A percentile compares a stretch with the other conserved stretches of the same genome.
Conservation (phyloP, 2,888 invertebrate genomes). For the Drosophila engyochracea region DNA sequence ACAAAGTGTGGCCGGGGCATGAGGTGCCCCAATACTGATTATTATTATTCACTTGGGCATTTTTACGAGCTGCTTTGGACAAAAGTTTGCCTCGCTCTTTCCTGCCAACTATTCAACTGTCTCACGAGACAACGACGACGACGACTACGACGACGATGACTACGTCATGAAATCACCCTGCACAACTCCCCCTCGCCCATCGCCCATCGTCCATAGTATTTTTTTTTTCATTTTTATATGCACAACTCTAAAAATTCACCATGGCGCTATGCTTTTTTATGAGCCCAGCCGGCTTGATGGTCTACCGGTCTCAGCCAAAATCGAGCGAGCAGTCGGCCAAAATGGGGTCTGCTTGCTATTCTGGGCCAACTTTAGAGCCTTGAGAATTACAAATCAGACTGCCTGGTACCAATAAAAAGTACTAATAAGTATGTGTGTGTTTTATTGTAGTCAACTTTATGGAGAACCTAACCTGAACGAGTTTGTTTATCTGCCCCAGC, state of each 20-base stretch:
- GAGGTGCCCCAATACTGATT: slow-evolving; percentile 69
- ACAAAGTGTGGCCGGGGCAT: neutral
- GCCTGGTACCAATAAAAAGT: slow-evolving; percentile 75
- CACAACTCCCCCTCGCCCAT: slow-evolving; percentile 4
- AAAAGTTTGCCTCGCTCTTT: slow-evolving; percentile 68
- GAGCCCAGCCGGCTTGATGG: slow-evolving; percentile 66
- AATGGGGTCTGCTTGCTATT: slow-evolving; percentile 22
- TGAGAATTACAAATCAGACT: slow-evolving; percentile 81
- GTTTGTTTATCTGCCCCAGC: slow-evolving; percentile 19
- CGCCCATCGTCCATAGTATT: slow-evolving; percentile 12
- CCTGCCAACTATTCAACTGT: slow-evolving; percentile 62
- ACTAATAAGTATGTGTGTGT: slow-evolving; percentile 75
- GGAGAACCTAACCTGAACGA: slow-evolving; percentile 46
- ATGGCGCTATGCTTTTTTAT: slow-evolving; percentile 65
- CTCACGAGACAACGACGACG: slow-evolving; percentile 48
- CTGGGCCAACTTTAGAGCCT: slow-evolving; percentile 68
- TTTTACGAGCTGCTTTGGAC: slow-evolving; percentile 80
- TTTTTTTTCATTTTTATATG: slow-evolving; percentile 22
- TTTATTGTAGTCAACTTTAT: slow-evolving; percentile 78
- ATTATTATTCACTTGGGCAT: slow-evolving; percentile 84
- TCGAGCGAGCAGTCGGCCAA: neutral
- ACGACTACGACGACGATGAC: slow-evolving; percentile 11
- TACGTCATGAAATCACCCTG: slow-evolving; percentile 2
- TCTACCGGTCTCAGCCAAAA: slow-evolving; percentile 13
- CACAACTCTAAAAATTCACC: slow-evolving; percentile 72